Evolutionary conservation across 2,888 invertebrate genomes (phyloP), one percentile per base, ranked within the genome.

Genomic region (Pammene aurita): DNA sequence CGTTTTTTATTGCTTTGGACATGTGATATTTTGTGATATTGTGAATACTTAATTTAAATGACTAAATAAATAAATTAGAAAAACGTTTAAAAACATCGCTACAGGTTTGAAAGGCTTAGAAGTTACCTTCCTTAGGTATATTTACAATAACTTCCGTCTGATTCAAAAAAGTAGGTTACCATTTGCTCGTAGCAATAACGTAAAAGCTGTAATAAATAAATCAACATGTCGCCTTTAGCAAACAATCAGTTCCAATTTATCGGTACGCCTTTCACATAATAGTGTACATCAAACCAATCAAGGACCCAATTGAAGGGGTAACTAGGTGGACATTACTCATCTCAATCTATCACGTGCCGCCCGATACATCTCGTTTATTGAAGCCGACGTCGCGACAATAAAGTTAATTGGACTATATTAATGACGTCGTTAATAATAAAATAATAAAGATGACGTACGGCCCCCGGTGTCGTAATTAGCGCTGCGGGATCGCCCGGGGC

Each of bases 291-390:
- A 85, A 88, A 86, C 86, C 92, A 91, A 92, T 92, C 90, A 90
- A 85, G 86, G 84, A 85, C 81, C 84, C 92, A 92, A 92, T 92
- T 92, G 92, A 88, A 89, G 86, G 89, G 90, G 89, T 90, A 90
- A 91, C 90, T 89, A 89, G 86, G 86, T 89, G 89, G 88, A 88
- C 88, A 85, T 86, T 88, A 87, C 84, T 87, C 84, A 84, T 83
- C 80, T 83, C 85, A 81, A 90, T 90, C 90, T 88, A 91, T 91
- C 90, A 89, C 83, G 84, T 80, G 83, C 78, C 78, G 76, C 80
- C 76, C 80, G 82, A 88, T 88, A 87, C 85, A 85, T 86, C 86
- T 84, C 86, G 84, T 80, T 88, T 86, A 91, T 89, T 88, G 85
- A 80, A 86, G 84, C 82, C 84, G 85, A 87, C 86, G 83, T 85